Evolutionary conservation across 2,888 invertebrate genomes (phyloP).

Genomic region (Drosophila parthenogenetica): DNA sequence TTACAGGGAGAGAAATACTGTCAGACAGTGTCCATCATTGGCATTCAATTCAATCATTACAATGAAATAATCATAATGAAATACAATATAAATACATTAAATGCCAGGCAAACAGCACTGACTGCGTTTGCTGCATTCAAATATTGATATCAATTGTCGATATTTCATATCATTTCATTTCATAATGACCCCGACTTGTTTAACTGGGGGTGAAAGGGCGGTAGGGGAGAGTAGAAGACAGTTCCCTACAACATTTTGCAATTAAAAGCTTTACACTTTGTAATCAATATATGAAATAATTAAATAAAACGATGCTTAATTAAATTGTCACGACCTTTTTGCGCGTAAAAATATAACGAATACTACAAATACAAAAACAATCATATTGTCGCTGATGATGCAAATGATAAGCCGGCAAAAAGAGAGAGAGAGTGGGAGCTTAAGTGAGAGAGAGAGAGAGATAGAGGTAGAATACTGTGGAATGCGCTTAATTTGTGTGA

Average conservation of each 20-base stretch:
- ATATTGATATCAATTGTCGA: conserved; percentile 42
- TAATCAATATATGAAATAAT: conserved; percentile 72
- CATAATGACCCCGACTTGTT: conserved; percentile 6
- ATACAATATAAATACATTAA: conserved; percentile 76
- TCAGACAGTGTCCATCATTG: conserved; percentile 47
- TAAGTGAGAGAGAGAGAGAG: conserved; percentile 1
- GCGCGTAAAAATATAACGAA: conserved; percentile 38
- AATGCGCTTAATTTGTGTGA: conserved; percentile 72
- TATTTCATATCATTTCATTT: conserved; percentile 1
- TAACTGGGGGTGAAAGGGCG: not conserved
- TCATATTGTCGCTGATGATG: conserved; percentile 49
- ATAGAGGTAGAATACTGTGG: conserved; percentile 36
- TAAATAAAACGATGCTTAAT: conserved; percentile 74
- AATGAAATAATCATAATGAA: conserved; percentile 74
- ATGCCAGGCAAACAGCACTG: conserved; percentile 57
- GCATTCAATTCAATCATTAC: conserved; percentile 75
- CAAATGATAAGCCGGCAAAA: conserved; percentile 52
- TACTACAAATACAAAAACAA: conserved; percentile 5
- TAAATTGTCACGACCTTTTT: conserved; percentile 74
- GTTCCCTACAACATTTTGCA: conserved; percentile 51
- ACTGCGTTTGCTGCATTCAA: conserved; percentile 47
- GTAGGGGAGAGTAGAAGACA: not conserved
- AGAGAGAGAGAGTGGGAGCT: conserved; percentile 9
- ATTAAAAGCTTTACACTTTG: conserved; percentile 72
- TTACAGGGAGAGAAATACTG: not conserved